These are phyloP conservation scores for Platichthys stellatus DNA, from an alignment of 2,113 vertebrate species.

Conservation along the genomic window DNA sequence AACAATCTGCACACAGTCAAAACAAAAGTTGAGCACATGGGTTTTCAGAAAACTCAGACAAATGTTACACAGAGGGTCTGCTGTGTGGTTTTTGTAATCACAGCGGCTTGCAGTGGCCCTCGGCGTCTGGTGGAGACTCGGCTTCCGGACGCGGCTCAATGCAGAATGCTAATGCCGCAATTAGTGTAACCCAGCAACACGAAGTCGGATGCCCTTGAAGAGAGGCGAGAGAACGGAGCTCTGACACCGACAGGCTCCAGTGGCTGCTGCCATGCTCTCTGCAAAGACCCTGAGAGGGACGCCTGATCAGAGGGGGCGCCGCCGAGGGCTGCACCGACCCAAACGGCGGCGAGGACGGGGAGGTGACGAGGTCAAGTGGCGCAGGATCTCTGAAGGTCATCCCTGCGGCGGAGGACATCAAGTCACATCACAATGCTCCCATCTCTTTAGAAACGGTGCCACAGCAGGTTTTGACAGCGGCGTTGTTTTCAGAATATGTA, in stretches of 20 bases:
- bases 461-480: constrained; percentile 4
- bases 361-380: constrained; percentile 26
- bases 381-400: neutral
- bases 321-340: neutral
- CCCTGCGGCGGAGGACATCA: constrained; percentile 11
- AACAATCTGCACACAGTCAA: neutral
- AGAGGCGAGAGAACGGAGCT: constrained; percentile 46
- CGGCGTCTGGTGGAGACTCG: constrained; percentile 52
- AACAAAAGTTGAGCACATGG: constrained; percentile 29
- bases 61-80: constrained; percentile 9
- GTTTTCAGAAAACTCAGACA: constrained; percentile 30
- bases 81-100: constrained; percentile 59
- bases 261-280: constrained; percentile 48
- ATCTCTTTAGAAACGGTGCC: constrained; percentile 8
- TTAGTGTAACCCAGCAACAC: constrained; percentile 78
- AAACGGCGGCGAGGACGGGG: neutral
- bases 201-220: constrained; percentile 70
- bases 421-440: neutral
- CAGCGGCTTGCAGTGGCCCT: constrained; percentile 56
- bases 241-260: constrained; percentile 48
- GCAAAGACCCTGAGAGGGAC: constrained; percentile 34
- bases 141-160: constrained; percentile 68
- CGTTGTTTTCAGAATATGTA: constrained; percentile 22
- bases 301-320: constrained; percentile 11
- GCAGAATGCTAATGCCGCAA: constrained; percentile 75